These are phyloP conservation scores for Agapornis canus DNA, from an alignment of 2,797 vertebrate species.

Conservation along the genomic window DNA sequence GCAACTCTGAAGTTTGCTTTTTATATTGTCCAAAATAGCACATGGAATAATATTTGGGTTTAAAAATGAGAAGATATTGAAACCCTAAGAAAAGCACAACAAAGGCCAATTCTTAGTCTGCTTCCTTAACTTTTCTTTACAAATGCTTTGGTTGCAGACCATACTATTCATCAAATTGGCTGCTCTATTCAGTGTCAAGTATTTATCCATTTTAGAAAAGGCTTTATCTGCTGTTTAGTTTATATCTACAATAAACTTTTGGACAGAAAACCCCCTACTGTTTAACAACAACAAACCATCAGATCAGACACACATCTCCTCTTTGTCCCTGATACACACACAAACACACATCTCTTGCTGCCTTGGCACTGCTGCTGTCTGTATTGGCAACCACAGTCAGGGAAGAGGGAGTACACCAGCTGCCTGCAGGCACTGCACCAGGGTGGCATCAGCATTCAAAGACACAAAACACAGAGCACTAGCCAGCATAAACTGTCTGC, in stretches of 20 bases:
- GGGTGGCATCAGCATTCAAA: neutral
- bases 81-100: neutral
- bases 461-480: neutral
- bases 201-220: neutral
- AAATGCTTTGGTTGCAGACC: neutral
- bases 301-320: neutral
- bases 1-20: neutral
- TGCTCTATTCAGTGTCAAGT: neutral
- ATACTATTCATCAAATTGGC: neutral
- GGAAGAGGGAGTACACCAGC: neutral
- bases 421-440: neutral
- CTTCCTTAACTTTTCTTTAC: neutral
- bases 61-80: neutral
- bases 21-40: neutral
- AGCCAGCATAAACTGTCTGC: neutral
- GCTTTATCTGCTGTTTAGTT: neutral
- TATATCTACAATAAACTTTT: neutral
- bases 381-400: neutral
- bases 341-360: neutral
- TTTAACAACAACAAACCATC: neutral
- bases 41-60: neutral
- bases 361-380: neutral
- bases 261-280: neutral
- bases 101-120: neutral
- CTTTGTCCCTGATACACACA: neutral